phyloP scores from a whole-genome alignment of 1,140 invertebrate species.

The Plectrocnemia conspersa region DNA sequence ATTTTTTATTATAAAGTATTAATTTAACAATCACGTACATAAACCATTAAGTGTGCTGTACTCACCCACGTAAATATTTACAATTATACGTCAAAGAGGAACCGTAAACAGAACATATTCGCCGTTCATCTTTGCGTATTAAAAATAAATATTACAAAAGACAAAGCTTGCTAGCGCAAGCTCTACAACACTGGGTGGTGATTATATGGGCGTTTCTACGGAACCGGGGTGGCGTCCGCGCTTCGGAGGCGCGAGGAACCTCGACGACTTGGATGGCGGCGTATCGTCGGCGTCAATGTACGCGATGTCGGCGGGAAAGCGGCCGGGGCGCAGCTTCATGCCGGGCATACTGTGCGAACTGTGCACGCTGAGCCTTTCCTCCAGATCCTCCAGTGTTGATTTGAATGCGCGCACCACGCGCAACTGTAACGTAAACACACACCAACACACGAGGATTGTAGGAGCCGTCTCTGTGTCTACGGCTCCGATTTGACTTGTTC shows the following conservation, averaged over 20 bases:
- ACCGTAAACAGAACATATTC: too few relatives aligned
- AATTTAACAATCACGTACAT: too few relatives aligned
- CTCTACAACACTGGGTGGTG: too few relatives aligned
- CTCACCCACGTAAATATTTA: too few relatives aligned
- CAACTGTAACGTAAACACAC: constrained; percentile 83
- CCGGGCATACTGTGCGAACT: constrained; percentile 95
- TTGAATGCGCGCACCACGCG: constrained; percentile 99
- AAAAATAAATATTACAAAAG: too few relatives aligned
- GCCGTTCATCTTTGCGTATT: too few relatives aligned
- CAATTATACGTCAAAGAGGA: too few relatives aligned
- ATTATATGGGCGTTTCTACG: constrained; percentile 41
- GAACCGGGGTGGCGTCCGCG: constrained; percentile 41
- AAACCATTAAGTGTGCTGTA: too few relatives aligned
- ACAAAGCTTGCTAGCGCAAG: too few relatives aligned
- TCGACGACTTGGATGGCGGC: constrained; percentile 49
- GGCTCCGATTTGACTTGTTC: constrained; percentile 13
- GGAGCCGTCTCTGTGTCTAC: constrained; percentile 8
- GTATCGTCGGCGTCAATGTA: constrained; percentile 85
- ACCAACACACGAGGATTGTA: constrained; percentile 23
- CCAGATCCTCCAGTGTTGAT: constrained; percentile 98
- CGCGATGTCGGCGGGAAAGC: constrained; percentile 77
- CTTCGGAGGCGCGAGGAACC: constrained; percentile 47
- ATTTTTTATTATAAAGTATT: too few relatives aligned
- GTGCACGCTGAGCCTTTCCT: constrained; percentile 96
- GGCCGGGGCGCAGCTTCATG: constrained; percentile 70